phyloP scores from a whole-genome alignment of 2,797 vertebrate species.

The Microcaecilia unicolor region DNA sequence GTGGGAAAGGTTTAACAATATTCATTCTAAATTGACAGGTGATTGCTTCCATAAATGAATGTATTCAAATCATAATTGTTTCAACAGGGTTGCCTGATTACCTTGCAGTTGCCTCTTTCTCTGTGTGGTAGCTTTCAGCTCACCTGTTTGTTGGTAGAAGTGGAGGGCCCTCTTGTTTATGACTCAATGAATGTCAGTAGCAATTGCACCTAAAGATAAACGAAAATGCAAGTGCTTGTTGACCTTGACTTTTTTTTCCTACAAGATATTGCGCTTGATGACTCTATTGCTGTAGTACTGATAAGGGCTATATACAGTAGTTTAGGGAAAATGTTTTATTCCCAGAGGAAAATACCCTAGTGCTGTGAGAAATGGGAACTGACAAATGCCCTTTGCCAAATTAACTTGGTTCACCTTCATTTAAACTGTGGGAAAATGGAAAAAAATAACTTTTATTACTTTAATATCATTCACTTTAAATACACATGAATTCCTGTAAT shows the following conservation, averaged over 20 bases:
- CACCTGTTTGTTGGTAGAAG: conserved; percentile 59
- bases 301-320: conserved; percentile 71
- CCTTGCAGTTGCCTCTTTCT: conserved; percentile 53
- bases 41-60: conserved; percentile 53
- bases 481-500: conserved; percentile 27
- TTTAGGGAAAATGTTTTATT: conserved; percentile 83
- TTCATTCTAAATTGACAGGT: conserved; percentile 44
- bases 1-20: conserved; percentile 35
- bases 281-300: conserved; percentile 71
- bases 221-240: conserved; percentile 69
- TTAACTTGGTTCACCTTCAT: conserved; percentile 55
- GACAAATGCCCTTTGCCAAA: conserved; percentile 40
- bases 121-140: conserved; percentile 60
- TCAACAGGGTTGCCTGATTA: conserved; percentile 63
- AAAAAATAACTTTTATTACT: conserved; percentile 38
- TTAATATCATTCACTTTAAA: conserved; percentile 27
- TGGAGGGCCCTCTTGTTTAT: conserved; percentile 69
- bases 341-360: conserved; percentile 69
- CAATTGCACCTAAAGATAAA: conserved; percentile 65
- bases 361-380: conserved; percentile 74
- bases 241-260: conserved; percentile 68
- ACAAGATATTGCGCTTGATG: conserved; percentile 70
- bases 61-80: conserved; percentile 54
- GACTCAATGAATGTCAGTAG: conserved; percentile 61
- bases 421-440: conserved; percentile 63